Evolutionary conservation across 2,888 invertebrate genomes (phyloP).

Genomic region (Liposcelis brunnea): DNA sequence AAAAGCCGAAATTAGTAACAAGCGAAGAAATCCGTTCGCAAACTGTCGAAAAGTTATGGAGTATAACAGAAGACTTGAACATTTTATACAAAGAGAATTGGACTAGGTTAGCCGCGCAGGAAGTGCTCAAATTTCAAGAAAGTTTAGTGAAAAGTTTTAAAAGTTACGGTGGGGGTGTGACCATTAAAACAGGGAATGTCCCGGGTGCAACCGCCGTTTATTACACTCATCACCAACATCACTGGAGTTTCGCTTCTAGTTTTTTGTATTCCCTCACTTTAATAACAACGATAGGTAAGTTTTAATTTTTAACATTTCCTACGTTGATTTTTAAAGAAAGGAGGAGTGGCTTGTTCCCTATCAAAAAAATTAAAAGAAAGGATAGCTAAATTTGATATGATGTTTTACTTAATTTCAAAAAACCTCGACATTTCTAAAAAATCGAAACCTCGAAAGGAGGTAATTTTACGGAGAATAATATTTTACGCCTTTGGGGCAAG

Average conservation of each 20-base stretch:
- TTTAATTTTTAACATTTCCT: too few relatives aligned
- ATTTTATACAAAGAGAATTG: slow-evolving; percentile 83
- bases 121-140: slow-evolving; percentile 70
- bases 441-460: too few relatives aligned
- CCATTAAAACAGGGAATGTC: slow-evolving; percentile 9
- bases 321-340: too few relatives aligned
- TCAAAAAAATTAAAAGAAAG: too few relatives aligned
- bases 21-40: slow-evolving; percentile 20
- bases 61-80: slow-evolving; percentile 71
- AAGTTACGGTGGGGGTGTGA: slow-evolving; percentile 18
- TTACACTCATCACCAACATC: slow-evolving; percentile 32
- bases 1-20: slow-evolving; percentile 7
- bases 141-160: slow-evolving; percentile 25
- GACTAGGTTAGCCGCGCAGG: slow-evolving; percentile 73
- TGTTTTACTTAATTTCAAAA: too few relatives aligned
- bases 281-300: slow-evolving; percentile 86
- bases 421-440: too few relatives aligned
- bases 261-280: slow-evolving; percentile 85
- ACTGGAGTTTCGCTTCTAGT: slow-evolving; percentile 84
- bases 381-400: too few relatives aligned
- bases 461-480: too few relatives aligned
- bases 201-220: slow-evolving; percentile 16
- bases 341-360: too few relatives aligned
- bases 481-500: too few relatives aligned
- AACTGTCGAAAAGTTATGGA: slow-evolving; percentile 69